A percentile compares a stretch with the other conserved stretches of the same genome.
Conservation (phyloP, 2,113 vertebrate species). For the Nicator chloris region DNA sequence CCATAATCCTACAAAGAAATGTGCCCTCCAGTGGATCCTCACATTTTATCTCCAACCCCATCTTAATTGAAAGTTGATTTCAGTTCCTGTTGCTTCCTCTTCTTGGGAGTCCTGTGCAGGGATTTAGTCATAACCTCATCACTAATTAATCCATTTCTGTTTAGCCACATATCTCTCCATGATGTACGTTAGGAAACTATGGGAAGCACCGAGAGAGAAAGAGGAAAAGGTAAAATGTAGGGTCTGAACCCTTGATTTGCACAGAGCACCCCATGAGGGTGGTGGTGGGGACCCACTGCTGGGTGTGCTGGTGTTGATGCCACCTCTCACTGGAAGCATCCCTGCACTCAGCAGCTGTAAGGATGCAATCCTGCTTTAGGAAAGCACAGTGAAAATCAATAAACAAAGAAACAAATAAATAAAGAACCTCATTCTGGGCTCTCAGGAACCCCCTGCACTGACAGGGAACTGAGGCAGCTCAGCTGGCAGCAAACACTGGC, state of each 20-base stretch:
- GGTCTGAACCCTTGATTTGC: not conserved
- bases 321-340: not conserved
- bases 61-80: not conserved
- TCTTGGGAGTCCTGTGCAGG: conserved; percentile 16
- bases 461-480: not conserved
- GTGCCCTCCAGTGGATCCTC: not conserved
- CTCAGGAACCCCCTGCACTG: not conserved
- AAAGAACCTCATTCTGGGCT: not conserved
- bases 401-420: not conserved
- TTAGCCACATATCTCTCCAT: conserved; percentile 60
- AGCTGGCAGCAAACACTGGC: not conserved
- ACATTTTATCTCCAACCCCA: not conserved
- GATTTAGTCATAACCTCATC: conserved; percentile 15
- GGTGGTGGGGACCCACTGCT: conserved; percentile 42
- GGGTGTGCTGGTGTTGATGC: not conserved
- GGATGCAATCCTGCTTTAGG: not conserved
- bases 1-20: not conserved
- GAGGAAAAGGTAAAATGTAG: conserved; percentile 58
- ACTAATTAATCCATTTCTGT: conserved; percentile 62
- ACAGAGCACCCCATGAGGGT: conserved; percentile 33
- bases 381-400: not conserved
- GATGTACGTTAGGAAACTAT: conserved; percentile 62
- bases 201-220: conserved; percentile 49
- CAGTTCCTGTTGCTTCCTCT: not conserved
- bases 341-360: not conserved